phyloP scores from a whole-genome alignment of 2,113 vertebrate genomes.

The Istiophorus platypterus region DNA sequence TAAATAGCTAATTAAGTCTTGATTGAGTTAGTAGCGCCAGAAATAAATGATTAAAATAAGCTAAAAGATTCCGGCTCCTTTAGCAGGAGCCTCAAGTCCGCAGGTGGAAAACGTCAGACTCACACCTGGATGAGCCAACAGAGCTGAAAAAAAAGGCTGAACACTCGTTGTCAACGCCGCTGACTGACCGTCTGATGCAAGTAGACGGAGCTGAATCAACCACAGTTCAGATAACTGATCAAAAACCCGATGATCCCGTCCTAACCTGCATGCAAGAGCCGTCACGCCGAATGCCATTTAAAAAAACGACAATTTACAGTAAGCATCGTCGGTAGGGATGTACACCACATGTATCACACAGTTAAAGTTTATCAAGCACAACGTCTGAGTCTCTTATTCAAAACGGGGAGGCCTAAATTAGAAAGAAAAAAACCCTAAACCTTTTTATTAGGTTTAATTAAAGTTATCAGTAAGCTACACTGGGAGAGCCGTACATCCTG shows the following conservation, averaged over 20 bases:
- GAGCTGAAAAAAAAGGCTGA: too few relatives aligned
- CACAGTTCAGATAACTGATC: neutral
- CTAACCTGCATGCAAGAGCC: too few relatives aligned
- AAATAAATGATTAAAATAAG: neutral
- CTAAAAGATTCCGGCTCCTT: neutral
- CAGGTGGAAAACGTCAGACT: neutral
- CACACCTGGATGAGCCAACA: neutral
- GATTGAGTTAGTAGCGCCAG: too few relatives aligned
- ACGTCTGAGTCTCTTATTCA: neutral
- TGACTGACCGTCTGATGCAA: neutral
- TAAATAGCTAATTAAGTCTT: neutral
- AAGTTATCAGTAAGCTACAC: neutral
- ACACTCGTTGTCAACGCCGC: too few relatives aligned
- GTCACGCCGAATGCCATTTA: neutral
- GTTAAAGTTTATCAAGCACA: accelerated
- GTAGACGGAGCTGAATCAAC: neutral
- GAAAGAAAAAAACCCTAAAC: neutral
- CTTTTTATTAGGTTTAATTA: neutral
- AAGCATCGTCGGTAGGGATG: accelerated
- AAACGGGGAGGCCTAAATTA: neutral
- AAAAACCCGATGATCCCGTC: neutral
- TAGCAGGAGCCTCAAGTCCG: too few relatives aligned
- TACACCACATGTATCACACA: accelerated
- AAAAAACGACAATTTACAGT: neutral
- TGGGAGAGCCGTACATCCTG: neutral